Conservation (phyloP, 2,113 vertebrate genomes). For the Sapayoa aenigma region DNA sequence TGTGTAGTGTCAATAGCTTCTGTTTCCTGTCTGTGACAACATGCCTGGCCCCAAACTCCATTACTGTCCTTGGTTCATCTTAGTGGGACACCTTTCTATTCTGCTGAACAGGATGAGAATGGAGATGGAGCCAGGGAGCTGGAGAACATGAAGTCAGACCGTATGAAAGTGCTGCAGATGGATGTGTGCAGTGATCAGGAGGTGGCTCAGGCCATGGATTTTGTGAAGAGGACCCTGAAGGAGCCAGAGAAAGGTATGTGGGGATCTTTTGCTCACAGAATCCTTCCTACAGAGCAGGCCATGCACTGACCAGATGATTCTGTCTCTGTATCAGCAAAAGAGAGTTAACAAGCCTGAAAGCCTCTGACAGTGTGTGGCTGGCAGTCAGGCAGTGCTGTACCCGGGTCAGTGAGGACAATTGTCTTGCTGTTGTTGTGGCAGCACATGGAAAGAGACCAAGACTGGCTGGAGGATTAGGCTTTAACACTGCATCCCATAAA, state of each 20-base stretch:
- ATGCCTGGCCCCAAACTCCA: background rate
- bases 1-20: background rate
- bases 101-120: conserved; percentile 70
- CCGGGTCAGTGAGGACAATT: background rate
- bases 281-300: background rate
- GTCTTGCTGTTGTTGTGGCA: background rate
- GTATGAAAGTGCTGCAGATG: conserved; percentile 85
- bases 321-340: background rate
- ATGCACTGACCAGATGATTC: background rate
- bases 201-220: conserved; percentile 74
- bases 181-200: conserved; percentile 86
- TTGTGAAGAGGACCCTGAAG: conserved; percentile 72
- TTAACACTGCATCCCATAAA: background rate
- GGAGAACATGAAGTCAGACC: conserved; percentile 75
- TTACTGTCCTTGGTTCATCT: background rate
- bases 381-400: background rate
- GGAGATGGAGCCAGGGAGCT: conserved; percentile 77
- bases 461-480: background rate
- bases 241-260: conserved; percentile 75
- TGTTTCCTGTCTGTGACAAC: background rate
- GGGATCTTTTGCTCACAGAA: background rate
- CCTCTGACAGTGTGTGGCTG: background rate
- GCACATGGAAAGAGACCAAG: background rate
- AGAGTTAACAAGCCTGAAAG: background rate
- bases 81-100: background rate